A percentile compares a stretch with the other conserved stretches of the same genome.
These are phyloP conservation scores for Malthinus seriepunctatus DNA, from an alignment of 2,888 invertebrate species.

Conservation along the genomic window DNA sequence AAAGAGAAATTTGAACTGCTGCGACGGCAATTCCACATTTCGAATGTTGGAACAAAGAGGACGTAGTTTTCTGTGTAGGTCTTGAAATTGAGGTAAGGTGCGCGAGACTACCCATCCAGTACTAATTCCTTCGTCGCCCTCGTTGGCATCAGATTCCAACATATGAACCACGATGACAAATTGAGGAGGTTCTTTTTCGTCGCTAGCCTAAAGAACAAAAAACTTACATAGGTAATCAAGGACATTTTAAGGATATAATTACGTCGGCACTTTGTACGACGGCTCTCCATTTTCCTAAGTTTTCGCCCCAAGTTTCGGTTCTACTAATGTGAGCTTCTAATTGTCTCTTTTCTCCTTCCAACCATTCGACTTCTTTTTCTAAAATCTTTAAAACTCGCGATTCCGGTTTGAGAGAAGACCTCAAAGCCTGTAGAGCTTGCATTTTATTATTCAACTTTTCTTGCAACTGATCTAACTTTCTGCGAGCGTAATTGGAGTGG, in stretches of 20 bases:
- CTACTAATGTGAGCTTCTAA: slow-evolving; percentile 83
- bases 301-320: slow-evolving; percentile 89
- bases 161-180: slow-evolving; percentile 83
- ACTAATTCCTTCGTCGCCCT: slow-evolving; percentile 59
- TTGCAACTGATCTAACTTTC: slow-evolving; percentile 81
- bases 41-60: slow-evolving; percentile 81
- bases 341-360: slow-evolving; percentile 78
- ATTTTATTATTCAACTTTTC: slow-evolving; percentile 84
- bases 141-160: slow-evolving; percentile 64
- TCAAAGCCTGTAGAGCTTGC: slow-evolving; percentile 81
- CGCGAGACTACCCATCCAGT: slow-evolving; percentile 71
- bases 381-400: slow-evolving; percentile 78
- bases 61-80: slow-evolving; percentile 80
- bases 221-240: slow-evolving; percentile 7
- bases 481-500: slow-evolving; percentile 79
- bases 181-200: slow-evolving; percentile 63
- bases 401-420: slow-evolving; percentile 81
- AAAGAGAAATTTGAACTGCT: slow-evolving; percentile 79
- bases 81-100: slow-evolving; percentile 68
- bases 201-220: slow-evolving; percentile 42
- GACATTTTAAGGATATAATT: slow-evolving; percentile 34
- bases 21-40: slow-evolving; percentile 80
- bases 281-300: slow-evolving; percentile 86
- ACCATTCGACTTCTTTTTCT: slow-evolving; percentile 81
- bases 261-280: slow-evolving; percentile 83